Evolutionary conservation across 2,888 invertebrate species (phyloP), one percentile per base, ranked within the genome.

Genomic region (Rhamnusium bicolor): DNA sequence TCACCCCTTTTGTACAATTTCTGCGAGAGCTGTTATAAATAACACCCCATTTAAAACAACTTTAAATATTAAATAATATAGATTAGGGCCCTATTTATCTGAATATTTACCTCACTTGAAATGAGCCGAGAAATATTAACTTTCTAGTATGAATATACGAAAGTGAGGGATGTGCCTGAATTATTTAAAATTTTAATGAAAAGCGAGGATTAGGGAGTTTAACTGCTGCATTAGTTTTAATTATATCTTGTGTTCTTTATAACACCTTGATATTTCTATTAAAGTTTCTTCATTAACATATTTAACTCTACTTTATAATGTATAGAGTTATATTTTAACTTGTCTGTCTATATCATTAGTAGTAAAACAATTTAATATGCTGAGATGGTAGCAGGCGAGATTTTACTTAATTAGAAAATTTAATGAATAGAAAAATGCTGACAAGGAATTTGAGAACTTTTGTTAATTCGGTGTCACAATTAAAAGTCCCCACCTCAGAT

Each of bases 21-120:
- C 58, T 29, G 67, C 60, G 70, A 14, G 49, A 58, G 73, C 71
- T 40, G 32, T 73, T 75, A 77, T 77, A 75, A 77, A 72, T 77
- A 61, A 69, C 66, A 71, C 69, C 72, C 66, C 77, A 72, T 75
- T 75, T 71, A 56, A 46, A 68, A 72, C 75, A 72, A 70, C 72
- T 75, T 78, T 75, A 74, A 78, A 78, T 78, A 78, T 78, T 78
- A 75, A 75, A 78, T 78, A 69, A 78, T 67, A 46, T 53, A 69
- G 77, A 77, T 77, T 77, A 73, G 16, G 73, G 62, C 49, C 51
- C 70, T 60, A 77, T 77, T 77, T 75, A 77, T 77, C 73, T 77
- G 70, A 71, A 74, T 74, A 63, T 67, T 49, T 19, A 46, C 66
- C 40, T 40, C 66, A 47, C 56, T 68, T 19, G 27, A 68, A 58